Conservation (phyloP, 2,113 vertebrate species). For the Sigmodon hispidus region DNA sequence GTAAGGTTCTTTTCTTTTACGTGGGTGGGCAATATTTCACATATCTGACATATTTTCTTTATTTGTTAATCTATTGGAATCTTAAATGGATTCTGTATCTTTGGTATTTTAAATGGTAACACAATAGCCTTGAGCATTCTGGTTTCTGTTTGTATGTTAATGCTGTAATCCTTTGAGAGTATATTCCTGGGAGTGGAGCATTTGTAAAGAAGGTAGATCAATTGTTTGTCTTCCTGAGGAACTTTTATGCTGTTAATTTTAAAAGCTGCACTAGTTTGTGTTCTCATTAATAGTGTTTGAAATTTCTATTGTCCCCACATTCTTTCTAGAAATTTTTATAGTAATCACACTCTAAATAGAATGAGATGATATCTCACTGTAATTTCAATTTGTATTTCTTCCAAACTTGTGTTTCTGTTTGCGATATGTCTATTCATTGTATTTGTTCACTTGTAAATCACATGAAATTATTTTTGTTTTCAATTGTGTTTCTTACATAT, state of each 20-base stretch:
- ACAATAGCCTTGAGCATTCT: neutral
- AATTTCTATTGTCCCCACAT: neutral
- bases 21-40: neutral
- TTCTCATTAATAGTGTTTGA: neutral
- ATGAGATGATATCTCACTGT: neutral
- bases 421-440: neutral
- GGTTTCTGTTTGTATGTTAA: neutral
- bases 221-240: neutral
- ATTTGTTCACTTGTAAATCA: neutral
- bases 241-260: neutral
- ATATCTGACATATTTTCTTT: neutral
- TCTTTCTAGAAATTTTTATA: neutral
- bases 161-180: no score
- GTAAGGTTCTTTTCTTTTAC: neutral
- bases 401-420: neutral
- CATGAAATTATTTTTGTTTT: neutral
- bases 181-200: neutral
- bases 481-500: neutral
- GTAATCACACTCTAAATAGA: neutral
- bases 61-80: neutral
- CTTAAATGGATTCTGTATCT: neutral
- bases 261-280: neutral
- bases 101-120: neutral
- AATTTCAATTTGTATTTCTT: neutral
- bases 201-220: neutral